A percentile compares a stretch with the other conserved stretches of the same genome.
Evolutionary conservation across 2,797 vertebrate species (phyloP).

Genomic region (Sus cebifrons): DNA sequence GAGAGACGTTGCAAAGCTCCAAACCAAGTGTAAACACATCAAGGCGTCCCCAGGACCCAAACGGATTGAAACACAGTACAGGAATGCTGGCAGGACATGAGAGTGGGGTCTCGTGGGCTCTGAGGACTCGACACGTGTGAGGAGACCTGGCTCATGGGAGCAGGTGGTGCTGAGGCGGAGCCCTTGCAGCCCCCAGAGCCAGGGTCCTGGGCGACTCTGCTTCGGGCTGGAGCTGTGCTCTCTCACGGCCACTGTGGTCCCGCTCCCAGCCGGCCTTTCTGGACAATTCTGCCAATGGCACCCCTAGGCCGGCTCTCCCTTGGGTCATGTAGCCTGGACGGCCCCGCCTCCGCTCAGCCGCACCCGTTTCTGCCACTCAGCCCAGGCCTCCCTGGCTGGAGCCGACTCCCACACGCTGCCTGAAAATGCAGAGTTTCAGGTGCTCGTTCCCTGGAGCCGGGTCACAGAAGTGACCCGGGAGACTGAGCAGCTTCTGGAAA

Average conservation of each 20-base stretch:
- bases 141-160: neutral
- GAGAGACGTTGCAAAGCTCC: conserved; percentile 3
- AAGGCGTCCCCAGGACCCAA: neutral
- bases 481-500: neutral
- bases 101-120: neutral
- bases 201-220: neutral
- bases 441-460: neutral
- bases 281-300: neutral
- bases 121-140: neutral
- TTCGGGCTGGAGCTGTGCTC: fast-evolving
- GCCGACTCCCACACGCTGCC: neutral
- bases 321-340: fast-evolving
- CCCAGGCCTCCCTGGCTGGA: neutral
- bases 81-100: conserved; percentile 55
- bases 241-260: neutral
- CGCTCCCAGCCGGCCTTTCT: neutral
- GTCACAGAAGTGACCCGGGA: too few relatives aligned
- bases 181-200: neutral
- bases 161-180: neutral
- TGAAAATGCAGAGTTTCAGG: neutral
- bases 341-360: neutral
- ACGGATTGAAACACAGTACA: neutral
- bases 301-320: neutral
- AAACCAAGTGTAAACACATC: conserved; percentile 4
- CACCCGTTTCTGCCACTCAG: neutral